Percentiles rank a stretch among this genome's conserved stretches.
Conservation (phyloP, 2,888 invertebrate genomes). For the Papilio demoleus region DNA sequence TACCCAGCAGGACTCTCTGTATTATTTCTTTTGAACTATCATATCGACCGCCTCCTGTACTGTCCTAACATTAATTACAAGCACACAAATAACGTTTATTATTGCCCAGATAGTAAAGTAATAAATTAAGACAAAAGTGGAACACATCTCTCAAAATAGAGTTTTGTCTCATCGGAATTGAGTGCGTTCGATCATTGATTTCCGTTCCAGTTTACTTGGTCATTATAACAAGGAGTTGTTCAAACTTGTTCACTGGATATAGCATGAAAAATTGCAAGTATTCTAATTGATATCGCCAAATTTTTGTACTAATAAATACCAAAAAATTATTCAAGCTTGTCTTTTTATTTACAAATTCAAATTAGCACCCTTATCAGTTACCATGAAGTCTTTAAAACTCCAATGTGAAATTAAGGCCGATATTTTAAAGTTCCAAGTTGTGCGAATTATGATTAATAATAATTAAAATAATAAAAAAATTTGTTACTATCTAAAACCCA, state of each 20-base stretch:
- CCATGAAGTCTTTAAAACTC: neutral
- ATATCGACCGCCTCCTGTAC: constrained; percentile 49
- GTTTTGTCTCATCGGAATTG: constrained; percentile 33
- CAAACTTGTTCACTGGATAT: neutral
- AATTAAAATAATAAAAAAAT: neutral
- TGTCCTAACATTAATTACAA: constrained; percentile 52
- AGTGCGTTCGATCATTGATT: constrained; percentile 35
- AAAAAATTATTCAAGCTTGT: no score
- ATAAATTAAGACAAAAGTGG: constrained; percentile 37
- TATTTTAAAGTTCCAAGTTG: neutral
- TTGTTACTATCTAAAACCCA: neutral
- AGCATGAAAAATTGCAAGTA: neutral
- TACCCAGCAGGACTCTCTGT: constrained; percentile 61
- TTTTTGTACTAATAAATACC: no score
- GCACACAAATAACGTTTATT: constrained; percentile 45
- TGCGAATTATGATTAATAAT: neutral
- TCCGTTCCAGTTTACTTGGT: constrained; percentile 33
- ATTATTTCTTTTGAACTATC: constrained; percentile 63
- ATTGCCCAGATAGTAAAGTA: constrained; percentile 40
- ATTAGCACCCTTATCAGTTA: neutral
- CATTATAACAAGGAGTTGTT: constrained; percentile 5
- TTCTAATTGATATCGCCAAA: no score
- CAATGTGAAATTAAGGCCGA: neutral
- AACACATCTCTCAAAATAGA: constrained; percentile 37
- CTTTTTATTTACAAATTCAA: neutral